Conservation (phyloP, 1,140 invertebrate species). For the Heliconius hewitsoni region DNA sequence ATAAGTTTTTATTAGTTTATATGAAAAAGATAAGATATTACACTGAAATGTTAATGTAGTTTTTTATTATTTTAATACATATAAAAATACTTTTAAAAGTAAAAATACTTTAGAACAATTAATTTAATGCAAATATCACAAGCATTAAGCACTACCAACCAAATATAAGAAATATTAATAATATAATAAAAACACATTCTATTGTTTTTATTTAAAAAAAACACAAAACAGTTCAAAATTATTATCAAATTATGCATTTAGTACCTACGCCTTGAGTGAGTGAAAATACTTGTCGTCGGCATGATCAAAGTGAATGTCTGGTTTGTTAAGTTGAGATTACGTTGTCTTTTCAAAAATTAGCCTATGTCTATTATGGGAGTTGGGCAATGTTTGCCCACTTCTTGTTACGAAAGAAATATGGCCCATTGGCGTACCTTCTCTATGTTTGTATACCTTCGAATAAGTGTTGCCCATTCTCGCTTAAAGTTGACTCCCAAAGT, state of each 20-base stretch:
- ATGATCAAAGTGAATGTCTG: conserved; percentile 62
- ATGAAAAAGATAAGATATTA: not conserved
- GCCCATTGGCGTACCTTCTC: conserved; percentile 19
- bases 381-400: conserved; percentile 63
- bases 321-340: conserved; percentile 58
- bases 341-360: conserved; percentile 73
- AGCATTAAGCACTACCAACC: too few relatives aligned
- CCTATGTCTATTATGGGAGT: conserved; percentile 58
- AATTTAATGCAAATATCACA: too few relatives aligned
- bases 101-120: too few relatives aligned
- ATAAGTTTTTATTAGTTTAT: not conserved
- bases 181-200: too few relatives aligned
- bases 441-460: conserved; percentile 30
- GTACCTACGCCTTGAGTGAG: conserved; percentile 32
- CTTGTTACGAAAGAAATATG: conserved; percentile 58
- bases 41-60: not conserved
- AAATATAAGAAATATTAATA: too few relatives aligned
- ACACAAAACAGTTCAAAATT: not conserved
- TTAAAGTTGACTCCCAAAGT: conserved; percentile 12
- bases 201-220: not conserved
- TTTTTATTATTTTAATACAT: not conserved
- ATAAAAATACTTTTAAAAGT: too few relatives aligned
- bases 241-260: not conserved
- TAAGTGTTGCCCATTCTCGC: conserved; percentile 14
- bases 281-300: conserved; percentile 57